phyloP scores from a whole-genome alignment of 2,797 vertebrate genomes.

The Thamnophis elegans region DNA sequence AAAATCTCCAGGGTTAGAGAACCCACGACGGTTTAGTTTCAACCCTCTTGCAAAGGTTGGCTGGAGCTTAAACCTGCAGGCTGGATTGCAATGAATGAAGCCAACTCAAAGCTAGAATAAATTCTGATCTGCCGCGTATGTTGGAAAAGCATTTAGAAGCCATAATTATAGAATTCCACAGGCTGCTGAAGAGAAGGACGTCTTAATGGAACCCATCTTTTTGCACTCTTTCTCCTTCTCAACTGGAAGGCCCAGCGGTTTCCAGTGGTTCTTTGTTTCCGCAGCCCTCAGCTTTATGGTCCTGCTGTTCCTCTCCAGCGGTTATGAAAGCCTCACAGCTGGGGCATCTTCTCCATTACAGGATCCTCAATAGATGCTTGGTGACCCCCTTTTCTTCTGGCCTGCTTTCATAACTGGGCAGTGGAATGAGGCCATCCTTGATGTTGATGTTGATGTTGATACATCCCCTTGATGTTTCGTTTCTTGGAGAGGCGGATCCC shows the following conservation, averaged over 20 bases:
- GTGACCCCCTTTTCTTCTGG: background rate
- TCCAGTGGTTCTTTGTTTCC: background rate
- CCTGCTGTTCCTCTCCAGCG: background rate
- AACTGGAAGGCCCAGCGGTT: background rate
- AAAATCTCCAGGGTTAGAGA: background rate
- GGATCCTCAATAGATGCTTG: background rate
- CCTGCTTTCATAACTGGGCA: background rate
- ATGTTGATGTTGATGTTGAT: no score
- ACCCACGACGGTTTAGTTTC: background rate
- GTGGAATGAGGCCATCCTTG: no score
- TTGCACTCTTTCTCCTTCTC: background rate
- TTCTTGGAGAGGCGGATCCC: background rate
- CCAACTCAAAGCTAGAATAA: background rate
- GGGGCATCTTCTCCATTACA: background rate
- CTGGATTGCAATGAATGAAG: background rate
- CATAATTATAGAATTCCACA: background rate
- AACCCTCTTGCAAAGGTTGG: background rate
- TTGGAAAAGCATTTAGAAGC: background rate
- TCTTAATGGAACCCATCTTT: background rate
- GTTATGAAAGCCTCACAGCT: background rate
- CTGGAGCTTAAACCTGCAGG: background rate
- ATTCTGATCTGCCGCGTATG: background rate
- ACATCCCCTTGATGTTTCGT: fast-evolving
- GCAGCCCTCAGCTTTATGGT: background rate
- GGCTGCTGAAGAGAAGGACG: background rate